Percentiles rank a stretch among this genome's conserved stretches.
Conservation (phyloP, 30 jellyfish, hydroid and myxozoan genomes). For the Cassiopea andromeda region DNA sequence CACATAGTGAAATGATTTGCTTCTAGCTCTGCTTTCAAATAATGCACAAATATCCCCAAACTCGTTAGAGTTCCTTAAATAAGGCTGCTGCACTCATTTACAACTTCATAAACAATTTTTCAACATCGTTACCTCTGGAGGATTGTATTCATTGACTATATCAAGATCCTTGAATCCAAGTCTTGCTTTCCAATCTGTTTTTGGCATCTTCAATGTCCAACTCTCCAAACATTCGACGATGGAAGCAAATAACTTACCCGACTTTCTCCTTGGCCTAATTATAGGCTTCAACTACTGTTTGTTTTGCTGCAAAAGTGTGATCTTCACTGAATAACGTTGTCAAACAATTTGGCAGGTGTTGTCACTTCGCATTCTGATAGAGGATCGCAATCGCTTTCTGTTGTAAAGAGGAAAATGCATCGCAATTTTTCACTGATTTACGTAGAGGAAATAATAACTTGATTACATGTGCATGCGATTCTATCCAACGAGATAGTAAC, state of each 20-base stretch:
- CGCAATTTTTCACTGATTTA: background rate
- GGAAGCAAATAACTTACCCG: background rate
- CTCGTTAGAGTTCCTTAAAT: background rate
- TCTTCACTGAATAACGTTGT: background rate
- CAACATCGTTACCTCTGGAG: slow-evolving; percentile 43
- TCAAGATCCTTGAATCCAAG: slow-evolving; percentile 53
- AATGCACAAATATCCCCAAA: background rate
- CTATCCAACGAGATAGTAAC: too few species aligned
- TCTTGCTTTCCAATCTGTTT: slow-evolving; percentile 73
- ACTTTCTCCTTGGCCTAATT: background rate
- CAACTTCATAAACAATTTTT: background rate
- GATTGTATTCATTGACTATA: slow-evolving; percentile 13
- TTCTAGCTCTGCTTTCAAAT: too few species aligned
- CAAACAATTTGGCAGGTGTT: slow-evolving; percentile 9
- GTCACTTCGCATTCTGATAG: background rate
- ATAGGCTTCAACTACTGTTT: background rate
- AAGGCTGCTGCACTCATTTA: background rate
- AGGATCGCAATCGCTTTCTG: background rate
- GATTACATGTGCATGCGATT: background rate
- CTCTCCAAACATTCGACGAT: background rate
- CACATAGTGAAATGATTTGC: too few species aligned
- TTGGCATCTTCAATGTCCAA: slow-evolving; percentile 28
- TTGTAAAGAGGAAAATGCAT: background rate
- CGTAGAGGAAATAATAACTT: background rate
- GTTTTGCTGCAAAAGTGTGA: slow-evolving; percentile 3